A percentile compares a stretch with the other conserved stretches of the same genome.
phyloP scores from a whole-genome alignment of 2,888 invertebrate genomes.

The Halictus quadricinctus region DNA sequence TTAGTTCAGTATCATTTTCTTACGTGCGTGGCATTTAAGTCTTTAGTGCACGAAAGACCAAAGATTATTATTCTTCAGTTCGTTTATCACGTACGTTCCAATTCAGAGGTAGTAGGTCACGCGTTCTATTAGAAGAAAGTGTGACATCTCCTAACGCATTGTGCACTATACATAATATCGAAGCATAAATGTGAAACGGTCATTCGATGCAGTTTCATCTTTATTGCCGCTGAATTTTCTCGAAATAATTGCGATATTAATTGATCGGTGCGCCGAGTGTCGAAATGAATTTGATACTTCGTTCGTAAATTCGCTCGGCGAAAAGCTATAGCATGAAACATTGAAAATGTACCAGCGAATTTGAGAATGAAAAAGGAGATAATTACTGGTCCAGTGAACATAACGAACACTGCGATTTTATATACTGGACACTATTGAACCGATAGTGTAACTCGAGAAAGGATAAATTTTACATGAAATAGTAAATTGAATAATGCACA shows the following conservation, averaged over 20 bases:
- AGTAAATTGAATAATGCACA: too few relatives aligned
- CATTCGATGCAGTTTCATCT: neutral
- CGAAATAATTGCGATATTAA: neutral
- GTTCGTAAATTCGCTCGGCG: neutral
- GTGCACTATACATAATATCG: neutral
- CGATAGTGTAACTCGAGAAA: too few relatives aligned
- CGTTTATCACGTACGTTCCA: slow-evolving; percentile 2
- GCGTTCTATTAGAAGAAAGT: neutral
- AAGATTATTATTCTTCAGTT: neutral
- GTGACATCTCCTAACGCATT: neutral
- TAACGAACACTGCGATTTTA: too few relatives aligned
- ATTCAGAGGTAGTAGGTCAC: neutral
- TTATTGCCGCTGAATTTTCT: too few relatives aligned
- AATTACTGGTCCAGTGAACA: too few relatives aligned
- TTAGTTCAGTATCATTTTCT: neutral
- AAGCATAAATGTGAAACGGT: neutral
- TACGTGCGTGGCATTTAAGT: neutral
- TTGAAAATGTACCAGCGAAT: too few relatives aligned
- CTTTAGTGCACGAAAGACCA: neutral
- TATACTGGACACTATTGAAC: too few relatives aligned
- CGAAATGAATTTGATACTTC: neutral
- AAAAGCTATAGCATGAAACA: too few relatives aligned
- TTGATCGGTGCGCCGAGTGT: too few relatives aligned
- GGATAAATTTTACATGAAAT: too few relatives aligned
- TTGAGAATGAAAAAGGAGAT: too few relatives aligned